Percentiles rank a stretch among this genome's conserved stretches.
phyloP scores from a whole-genome alignment of 2,797 vertebrate species.

The Mallotus villosus region DNA sequence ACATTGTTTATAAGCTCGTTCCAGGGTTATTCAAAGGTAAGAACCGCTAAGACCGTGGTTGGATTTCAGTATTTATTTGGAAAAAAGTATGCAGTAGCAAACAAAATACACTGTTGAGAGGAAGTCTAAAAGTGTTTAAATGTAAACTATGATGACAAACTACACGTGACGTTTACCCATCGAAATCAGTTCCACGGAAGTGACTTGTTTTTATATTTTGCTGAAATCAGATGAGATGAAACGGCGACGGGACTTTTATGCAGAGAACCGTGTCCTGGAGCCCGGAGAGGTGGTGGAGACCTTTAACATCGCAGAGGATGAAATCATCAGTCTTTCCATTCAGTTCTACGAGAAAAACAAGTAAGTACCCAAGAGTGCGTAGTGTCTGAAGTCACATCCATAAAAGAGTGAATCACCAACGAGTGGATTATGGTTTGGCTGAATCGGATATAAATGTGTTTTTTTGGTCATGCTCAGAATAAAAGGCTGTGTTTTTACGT shows the following conservation, averaged over 20 bases:
- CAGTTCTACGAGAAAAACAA: conserved; percentile 98
- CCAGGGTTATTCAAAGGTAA: conserved; percentile 99
- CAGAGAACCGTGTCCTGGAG: conserved; percentile 87
- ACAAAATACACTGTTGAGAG: not conserved
- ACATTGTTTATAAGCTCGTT: conserved; percentile 98
- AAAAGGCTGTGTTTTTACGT: conserved; percentile 27
- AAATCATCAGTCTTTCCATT: conserved; percentile 99
- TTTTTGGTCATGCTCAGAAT: not conserved
- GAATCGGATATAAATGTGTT: not conserved
- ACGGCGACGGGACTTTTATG: conserved; percentile 96
- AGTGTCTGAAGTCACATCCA: not conserved
- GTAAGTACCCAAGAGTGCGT: conserved; percentile 67
- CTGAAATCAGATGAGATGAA: conserved; percentile 94
- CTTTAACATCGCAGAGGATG: conserved; percentile 97
- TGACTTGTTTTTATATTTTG: not conserved
- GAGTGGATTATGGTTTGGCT: not conserved
- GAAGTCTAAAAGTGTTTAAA: not conserved
- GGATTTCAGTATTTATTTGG: not conserved
- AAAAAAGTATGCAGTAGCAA: not conserved
- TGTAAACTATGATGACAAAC: not conserved
- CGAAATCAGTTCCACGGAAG: not conserved
- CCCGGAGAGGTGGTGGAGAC: conserved; percentile 98
- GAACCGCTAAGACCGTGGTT: conserved; percentile 14
- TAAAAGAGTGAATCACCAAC: not conserved
- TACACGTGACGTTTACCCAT: not conserved